Conservation (phyloP, 2,888 invertebrate species). For the Bugula neritina region DNA sequence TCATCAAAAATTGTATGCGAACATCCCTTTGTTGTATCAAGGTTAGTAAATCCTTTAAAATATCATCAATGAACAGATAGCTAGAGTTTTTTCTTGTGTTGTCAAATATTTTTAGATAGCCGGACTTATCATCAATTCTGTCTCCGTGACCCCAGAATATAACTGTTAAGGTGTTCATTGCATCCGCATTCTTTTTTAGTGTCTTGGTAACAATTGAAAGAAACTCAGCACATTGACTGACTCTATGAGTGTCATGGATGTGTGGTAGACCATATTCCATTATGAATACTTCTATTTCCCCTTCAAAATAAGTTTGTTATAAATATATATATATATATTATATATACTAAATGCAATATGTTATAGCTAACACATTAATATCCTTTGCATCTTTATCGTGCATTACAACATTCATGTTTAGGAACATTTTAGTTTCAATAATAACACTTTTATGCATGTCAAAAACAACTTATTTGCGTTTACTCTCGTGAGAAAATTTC, state of each 20-base stretch:
- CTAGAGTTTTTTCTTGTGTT: not conserved
- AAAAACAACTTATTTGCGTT: too few relatives aligned
- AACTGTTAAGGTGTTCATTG: not conserved
- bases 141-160: constrained; percentile 24
- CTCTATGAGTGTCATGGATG: not conserved
- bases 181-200: not conserved
- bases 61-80: constrained; percentile 23
- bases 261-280: not conserved
- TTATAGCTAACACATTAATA: too few relatives aligned
- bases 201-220: not conserved
- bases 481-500: too few relatives aligned
- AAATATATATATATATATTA: not conserved
- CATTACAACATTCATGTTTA: too few relatives aligned
- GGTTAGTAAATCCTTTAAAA: not conserved
- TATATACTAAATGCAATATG: too few relatives aligned
- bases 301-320: constrained; percentile 22
- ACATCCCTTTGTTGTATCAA: not conserved
- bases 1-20: constrained; percentile 17
- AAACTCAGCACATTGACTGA: not conserved
- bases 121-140: constrained; percentile 3
- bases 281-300: constrained; percentile 18
- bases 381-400: too few relatives aligned
- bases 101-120: constrained; percentile 17
- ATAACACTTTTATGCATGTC: too few relatives aligned
- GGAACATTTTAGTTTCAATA: too few relatives aligned